Evolutionary conservation across 64 coral and sea anemone genomes (phyloP), one percentile per base, ranked within the genome.

Genomic region (Anthopleura sola): DNA sequence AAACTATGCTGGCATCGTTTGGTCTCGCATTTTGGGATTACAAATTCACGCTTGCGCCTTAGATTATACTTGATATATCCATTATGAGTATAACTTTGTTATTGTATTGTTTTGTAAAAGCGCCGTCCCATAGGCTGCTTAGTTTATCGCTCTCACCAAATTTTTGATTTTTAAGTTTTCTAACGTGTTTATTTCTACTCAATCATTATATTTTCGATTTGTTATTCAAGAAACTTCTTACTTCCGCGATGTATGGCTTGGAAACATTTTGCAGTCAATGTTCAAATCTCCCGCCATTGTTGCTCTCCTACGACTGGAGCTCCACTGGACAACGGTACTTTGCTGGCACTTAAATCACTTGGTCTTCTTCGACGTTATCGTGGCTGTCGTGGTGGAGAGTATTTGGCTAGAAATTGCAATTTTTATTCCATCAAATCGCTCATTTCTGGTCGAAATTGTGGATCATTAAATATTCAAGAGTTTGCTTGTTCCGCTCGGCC

Each of bases 251-350:
- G 80, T 82, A 51, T 82, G 80, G 38, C 29, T 48, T 82, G 80
- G 80, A 82, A 82, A 82, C 32, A 23, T 39, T 33, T 28, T 82
- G 44, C 80, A 49, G 80, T 82, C 37, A 37, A 32, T 82, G 23
- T 82, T 82, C 44, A 82, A 82, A 82, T 40, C 48, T 82, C 80
- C 38, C 80, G 80, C 38, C 44, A 82, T 82, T 82, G 80, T 54
- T 82, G 19, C 24, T 19, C 40, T 53, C 46, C 38, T 29, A 49
- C 48, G 26, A 21, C 23, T 55, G 18, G 28, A 29, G 44, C 44
- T 82, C 46, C 44, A 15, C 32, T 82, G 38, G 37, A 82, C 51
- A 37, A 21, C 48, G 10, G 31, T 50, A 82, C 80, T 37, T 82
- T 40, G 80, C 23, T n/a, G 46, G 24, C 80, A 21, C 44, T 82